These are phyloP conservation scores for Adineta ricciae DNA, from an alignment of 2,888 invertebrate species.

Conservation along the genomic window DNA sequence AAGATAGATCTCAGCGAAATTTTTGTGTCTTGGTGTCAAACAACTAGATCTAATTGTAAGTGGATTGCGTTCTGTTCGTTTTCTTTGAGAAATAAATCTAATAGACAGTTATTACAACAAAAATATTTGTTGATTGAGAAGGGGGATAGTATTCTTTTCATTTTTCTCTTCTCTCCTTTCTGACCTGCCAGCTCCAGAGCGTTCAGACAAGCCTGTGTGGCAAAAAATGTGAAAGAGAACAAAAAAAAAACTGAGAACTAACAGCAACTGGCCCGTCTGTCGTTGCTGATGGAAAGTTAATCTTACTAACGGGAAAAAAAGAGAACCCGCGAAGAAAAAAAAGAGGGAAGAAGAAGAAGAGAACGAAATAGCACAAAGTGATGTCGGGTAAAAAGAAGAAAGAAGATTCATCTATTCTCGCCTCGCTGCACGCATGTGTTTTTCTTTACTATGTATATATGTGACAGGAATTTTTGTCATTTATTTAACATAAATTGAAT, in stretches of 20 bases:
- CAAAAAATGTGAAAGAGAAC: not conserved
- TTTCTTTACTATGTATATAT: not conserved
- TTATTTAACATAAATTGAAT: not conserved
- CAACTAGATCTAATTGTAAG: too few species aligned
- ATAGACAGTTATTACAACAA: not conserved
- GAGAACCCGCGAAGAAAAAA: not conserved
- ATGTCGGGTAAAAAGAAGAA: not conserved
- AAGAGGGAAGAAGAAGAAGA: not conserved
- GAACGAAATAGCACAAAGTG: not conserved
- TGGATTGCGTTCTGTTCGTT: too few species aligned
- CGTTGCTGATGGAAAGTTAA: conserved; percentile 1
- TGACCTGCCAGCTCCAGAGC: not conserved
- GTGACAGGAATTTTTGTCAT: not conserved
- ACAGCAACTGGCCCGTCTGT: not conserved
- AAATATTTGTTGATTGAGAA: not conserved
- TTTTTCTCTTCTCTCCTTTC: not conserved
- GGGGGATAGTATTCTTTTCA: not conserved
- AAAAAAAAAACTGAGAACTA: not conserved
- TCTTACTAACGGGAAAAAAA: not conserved
- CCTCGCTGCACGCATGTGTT: not conserved
- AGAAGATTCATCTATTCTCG: not conserved
- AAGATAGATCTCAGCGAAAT: too few species aligned
- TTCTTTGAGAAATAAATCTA: not conserved
- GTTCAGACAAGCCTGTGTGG: not conserved
- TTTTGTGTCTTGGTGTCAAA: too few species aligned